Evolutionary conservation across 1,140 invertebrate genomes (phyloP).

Genomic region (Drosophila murphyi): DNA sequence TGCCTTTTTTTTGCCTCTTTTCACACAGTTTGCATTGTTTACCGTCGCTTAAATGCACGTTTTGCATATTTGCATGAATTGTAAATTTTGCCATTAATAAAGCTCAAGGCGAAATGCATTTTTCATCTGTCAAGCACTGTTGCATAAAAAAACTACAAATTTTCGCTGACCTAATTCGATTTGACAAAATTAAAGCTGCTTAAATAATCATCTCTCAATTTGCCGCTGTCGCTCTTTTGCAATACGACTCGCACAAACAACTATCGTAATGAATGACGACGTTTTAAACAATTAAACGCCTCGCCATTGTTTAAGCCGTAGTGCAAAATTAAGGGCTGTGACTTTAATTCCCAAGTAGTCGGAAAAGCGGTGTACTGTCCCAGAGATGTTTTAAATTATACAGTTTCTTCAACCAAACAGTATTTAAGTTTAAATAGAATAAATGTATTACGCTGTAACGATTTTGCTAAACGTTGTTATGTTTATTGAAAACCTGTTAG

Average conservation of each 20-base stretch:
- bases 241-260: slow-evolving; percentile 12
- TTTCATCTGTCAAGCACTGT: slow-evolving; percentile 21
- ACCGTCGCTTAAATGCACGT: not conserved
- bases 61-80: slow-evolving; percentile 25
- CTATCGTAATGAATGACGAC: slow-evolving; percentile 34
- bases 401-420: not conserved
- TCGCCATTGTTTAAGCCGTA: slow-evolving; percentile 17
- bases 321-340: not conserved
- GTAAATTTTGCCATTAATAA: slow-evolving; percentile 17
- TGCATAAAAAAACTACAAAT: not conserved
- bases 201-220: slow-evolving; percentile 32
- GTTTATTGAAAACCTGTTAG: too few relatives aligned
- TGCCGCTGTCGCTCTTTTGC: not conserved
- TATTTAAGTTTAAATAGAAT: not conserved
- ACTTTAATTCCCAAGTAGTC: not conserved
- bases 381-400: not conserved
- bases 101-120: slow-evolving; percentile 32
- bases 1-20: not conserved
- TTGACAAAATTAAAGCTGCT: slow-evolving; percentile 28
- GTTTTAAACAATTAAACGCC: slow-evolving; percentile 31
- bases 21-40: not conserved
- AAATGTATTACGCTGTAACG: too few relatives aligned
- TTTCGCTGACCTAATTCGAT: slow-evolving; percentile 21
- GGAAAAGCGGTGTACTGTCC: not conserved
- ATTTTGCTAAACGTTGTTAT: too few relatives aligned